Conservation (phyloP, 2,113 vertebrate genomes). For the Sula dactylatra region DNA sequence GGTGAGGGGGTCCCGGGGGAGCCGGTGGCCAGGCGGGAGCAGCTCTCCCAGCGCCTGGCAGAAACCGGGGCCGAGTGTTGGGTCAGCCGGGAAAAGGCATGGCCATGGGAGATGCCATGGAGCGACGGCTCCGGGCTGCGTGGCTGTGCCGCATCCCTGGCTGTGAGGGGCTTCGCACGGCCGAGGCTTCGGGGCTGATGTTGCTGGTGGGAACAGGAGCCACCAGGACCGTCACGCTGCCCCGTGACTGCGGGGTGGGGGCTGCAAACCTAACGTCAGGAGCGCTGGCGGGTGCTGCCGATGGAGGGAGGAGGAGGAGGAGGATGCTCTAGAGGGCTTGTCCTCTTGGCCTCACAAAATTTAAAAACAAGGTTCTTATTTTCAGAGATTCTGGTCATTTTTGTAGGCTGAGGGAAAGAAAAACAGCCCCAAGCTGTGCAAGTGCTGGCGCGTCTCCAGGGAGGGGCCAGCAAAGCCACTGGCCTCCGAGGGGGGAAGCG, state of each 20-base stretch:
- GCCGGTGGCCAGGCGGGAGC: not conserved
- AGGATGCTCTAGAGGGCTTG: not conserved
- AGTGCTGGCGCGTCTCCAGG: not conserved
- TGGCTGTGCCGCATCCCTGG: not conserved
- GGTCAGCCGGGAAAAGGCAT: not conserved
- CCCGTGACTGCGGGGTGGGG: not conserved
- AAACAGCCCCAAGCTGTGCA: not conserved
- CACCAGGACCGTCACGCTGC: rapidly evolving
- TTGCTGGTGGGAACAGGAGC: not conserved
- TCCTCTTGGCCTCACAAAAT: not conserved
- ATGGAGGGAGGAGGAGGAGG: not conserved
- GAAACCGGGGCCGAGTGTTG: rapidly evolving
- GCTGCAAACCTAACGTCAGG: not conserved
- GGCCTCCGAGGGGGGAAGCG: not conserved
- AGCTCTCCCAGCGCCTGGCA: not conserved
- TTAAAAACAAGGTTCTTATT: not conserved
- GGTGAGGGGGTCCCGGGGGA: not conserved
- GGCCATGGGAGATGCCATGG: not conserved
- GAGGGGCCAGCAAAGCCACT: rapidly evolving
- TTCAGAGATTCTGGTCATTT: not conserved
- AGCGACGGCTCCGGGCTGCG: rapidly evolving
- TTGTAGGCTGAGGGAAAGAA: not conserved
- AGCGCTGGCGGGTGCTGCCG: rapidly evolving
- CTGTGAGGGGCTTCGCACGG: not conserved
- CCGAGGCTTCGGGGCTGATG: rapidly evolving